phyloP scores from a whole-genome alignment of 2,797 vertebrate genomes.

The Numenius phaeopus region DNA sequence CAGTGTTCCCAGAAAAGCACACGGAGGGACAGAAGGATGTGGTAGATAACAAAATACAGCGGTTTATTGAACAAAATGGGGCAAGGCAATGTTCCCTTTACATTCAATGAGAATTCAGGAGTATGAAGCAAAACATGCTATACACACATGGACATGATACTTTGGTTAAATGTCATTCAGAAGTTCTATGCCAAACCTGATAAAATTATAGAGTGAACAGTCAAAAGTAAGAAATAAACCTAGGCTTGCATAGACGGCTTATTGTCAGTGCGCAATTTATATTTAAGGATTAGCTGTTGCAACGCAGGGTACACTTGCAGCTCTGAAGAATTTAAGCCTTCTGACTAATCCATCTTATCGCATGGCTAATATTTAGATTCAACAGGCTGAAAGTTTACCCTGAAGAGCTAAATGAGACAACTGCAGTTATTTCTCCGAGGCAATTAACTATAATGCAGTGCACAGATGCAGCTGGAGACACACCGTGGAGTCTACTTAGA shows the following conservation, averaged over 20 bases:
- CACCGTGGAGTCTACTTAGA: background rate
- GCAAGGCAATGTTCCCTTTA: constrained; percentile 68
- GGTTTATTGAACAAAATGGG: constrained; percentile 76
- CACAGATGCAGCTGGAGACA: constrained; percentile 40
- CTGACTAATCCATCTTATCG: background rate
- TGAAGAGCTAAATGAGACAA: constrained; percentile 41
- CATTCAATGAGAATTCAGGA: constrained; percentile 63
- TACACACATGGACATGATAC: constrained; percentile 35
- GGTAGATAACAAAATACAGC: constrained; percentile 60
- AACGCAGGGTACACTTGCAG: constrained; percentile 5
- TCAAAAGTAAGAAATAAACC: background rate
- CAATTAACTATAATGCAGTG: constrained; percentile 20
- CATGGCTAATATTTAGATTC: background rate
- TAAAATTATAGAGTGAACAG: constrained; percentile 40
- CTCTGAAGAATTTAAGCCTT: constrained; percentile 38
- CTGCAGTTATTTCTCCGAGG: constrained; percentile 12
- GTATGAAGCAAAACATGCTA: constrained; percentile 66
- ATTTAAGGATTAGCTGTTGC: constrained; percentile 50
- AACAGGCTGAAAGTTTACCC: constrained; percentile 40
- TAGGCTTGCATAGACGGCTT: constrained; percentile 75
- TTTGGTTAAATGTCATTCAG: constrained; percentile 79
- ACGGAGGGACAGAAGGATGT: background rate
- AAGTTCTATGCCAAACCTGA: constrained; percentile 68
- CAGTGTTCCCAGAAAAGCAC: constrained; percentile 27
- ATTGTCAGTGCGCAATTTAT: constrained; percentile 40